phyloP scores from a whole-genome alignment of 2,113 vertebrate species.

The Microtus pennsylvanicus region DNA sequence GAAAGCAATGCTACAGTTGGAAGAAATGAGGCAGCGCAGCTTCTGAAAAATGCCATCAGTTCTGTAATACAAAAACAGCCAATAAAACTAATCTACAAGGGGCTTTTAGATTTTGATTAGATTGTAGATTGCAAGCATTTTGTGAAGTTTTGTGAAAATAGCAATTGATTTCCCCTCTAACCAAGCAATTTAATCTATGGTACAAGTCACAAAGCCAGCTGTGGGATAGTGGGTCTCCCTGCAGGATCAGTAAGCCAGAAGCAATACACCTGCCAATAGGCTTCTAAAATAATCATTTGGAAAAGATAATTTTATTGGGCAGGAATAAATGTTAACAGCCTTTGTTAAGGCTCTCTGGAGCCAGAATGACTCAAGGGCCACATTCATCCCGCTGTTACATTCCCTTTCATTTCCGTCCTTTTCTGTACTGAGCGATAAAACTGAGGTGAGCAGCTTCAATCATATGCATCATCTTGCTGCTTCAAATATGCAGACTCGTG shows the following conservation, averaged over 20 bases:
- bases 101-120: conserved; percentile 78
- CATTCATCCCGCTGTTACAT: background rate
- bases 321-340: conserved; percentile 70
- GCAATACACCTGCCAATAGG: conserved; percentile 29
- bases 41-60: conserved; percentile 69
- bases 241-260: conserved; percentile 53
- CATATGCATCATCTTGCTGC: background rate
- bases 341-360: conserved; percentile 64
- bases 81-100: conserved; percentile 73
- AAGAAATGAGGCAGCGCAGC: conserved; percentile 47
- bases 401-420: conserved; percentile 18
- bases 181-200: conserved; percentile 57
- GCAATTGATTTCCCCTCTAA: conserved; percentile 72
- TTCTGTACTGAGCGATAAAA: conserved; percentile 37
- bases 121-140: conserved; percentile 59
- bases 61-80: conserved; percentile 46
- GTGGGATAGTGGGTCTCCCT: conserved; percentile 29
- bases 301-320: conserved; percentile 71
- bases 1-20: conserved; percentile 1
- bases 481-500: background rate
- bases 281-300: conserved; percentile 71
- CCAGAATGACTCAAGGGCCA: conserved; percentile 43
- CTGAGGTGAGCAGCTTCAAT: background rate
- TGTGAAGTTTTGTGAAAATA: conserved; percentile 68
- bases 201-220: conserved; percentile 50